A percentile compares a stretch with the other conserved stretches of the same genome.
These are phyloP conservation scores for Bufo bufo DNA, from an alignment of 2,113 vertebrate species.

Conservation along the genomic window DNA sequence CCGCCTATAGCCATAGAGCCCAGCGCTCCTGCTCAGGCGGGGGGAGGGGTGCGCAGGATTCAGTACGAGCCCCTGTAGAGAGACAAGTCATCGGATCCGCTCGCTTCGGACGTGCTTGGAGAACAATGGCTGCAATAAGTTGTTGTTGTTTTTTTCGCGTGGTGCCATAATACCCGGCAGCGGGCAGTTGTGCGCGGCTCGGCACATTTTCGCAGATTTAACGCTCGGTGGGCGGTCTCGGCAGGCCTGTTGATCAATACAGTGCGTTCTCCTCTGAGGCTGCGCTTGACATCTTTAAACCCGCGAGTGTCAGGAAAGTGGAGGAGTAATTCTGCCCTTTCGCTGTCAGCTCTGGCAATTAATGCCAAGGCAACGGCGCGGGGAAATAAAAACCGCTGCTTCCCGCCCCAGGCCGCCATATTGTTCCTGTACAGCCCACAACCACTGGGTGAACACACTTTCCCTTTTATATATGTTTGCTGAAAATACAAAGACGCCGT, in stretches of 20 bases:
- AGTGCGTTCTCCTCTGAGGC: conserved; percentile 64
- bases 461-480: not conserved
- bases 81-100: conserved; percentile 52
- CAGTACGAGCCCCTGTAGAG: conserved; percentile 36
- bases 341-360: conserved; percentile 64
- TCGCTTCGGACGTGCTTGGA: conserved; percentile 48
- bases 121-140: conserved; percentile 52
- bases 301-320: conserved; percentile 63
- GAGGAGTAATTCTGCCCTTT: conserved; percentile 59
- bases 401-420: conserved; percentile 53
- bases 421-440: not conserved
- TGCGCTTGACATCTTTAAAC: conserved; percentile 69
- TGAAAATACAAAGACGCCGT: not conserved
- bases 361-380: conserved; percentile 66
- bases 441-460: not conserved
- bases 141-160: conserved; percentile 29
- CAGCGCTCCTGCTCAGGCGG: not conserved
- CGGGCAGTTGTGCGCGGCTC: conserved; percentile 50
- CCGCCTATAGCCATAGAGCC: not conserved
- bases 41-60: not conserved
- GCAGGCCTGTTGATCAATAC: conserved; percentile 70
- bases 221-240: conserved; percentile 62
- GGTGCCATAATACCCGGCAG: conserved; percentile 57
- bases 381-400: conserved; percentile 68
- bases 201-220: conserved; percentile 59